Evolutionary conservation across 2,797 vertebrate species (phyloP).

Genomic region (Amniataba percoides): DNA sequence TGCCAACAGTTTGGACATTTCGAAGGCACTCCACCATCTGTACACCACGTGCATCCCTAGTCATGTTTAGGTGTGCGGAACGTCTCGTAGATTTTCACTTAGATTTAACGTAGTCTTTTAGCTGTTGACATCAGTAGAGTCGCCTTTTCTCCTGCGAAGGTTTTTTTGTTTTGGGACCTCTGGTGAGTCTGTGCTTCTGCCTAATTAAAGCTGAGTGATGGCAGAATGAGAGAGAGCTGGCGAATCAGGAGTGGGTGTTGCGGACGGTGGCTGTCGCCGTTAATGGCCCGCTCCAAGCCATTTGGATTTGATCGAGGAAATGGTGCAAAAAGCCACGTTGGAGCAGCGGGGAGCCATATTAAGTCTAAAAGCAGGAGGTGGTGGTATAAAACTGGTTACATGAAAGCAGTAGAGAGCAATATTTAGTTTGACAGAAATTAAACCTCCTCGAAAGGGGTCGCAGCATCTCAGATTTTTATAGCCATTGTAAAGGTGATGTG

Average conservation of each 20-base stretch:
- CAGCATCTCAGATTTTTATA: background rate
- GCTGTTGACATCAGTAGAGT: slow-evolving; percentile 3
- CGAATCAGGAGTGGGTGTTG: slow-evolving; percentile 22
- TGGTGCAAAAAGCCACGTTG: slow-evolving; percentile 36
- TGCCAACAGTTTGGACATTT: slow-evolving; percentile 52
- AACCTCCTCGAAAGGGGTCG: background rate
- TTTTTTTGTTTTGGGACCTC: background rate
- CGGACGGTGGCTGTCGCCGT: background rate
- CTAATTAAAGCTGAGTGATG: slow-evolving; percentile 21
- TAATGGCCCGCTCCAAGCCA: slow-evolving; percentile 20
- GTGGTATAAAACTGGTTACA: background rate
- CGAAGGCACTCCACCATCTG: slow-evolving; percentile 38
- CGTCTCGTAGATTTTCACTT: background rate
- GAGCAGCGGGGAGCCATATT: slow-evolving; percentile 23
- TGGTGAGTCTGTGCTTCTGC: background rate
- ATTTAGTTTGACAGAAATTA: slow-evolving; percentile 16
- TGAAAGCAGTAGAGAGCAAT: slow-evolving; percentile 5
- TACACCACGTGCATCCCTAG: slow-evolving; percentile 16
- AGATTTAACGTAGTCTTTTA: background rate
- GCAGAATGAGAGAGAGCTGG: slow-evolving; percentile 18
- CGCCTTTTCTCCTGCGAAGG: background rate
- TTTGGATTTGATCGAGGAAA: slow-evolving; percentile 49
- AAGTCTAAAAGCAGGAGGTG: background rate
- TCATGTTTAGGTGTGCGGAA: slow-evolving; percentile 1
- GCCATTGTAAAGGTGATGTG: background rate